Conservation (phyloP, 2,888 invertebrate species). For the Aleiodes leptofemur region DNA sequence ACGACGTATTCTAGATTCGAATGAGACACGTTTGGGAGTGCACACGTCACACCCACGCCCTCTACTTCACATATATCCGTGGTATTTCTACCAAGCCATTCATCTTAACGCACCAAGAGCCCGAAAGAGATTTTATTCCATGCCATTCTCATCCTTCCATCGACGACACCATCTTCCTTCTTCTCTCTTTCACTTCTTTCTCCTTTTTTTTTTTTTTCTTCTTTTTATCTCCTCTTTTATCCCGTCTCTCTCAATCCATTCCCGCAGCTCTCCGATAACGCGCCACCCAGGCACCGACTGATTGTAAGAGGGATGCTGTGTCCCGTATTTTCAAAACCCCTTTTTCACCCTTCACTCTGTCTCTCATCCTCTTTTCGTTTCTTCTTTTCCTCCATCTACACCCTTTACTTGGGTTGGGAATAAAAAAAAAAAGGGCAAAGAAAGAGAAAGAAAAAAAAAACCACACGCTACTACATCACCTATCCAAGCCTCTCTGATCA, state of each 20-base stretch:
- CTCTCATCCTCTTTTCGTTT: constrained; percentile 24
- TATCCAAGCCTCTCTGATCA: constrained; percentile 18
- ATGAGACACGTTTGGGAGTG: constrained; percentile 45
- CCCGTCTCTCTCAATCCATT: constrained; percentile 35
- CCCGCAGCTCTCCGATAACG: constrained; percentile 41
- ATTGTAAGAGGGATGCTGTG: constrained; percentile 46
- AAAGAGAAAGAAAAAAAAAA: neutral
- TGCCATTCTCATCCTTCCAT: constrained; percentile 52
- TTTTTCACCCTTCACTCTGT: constrained; percentile 27
- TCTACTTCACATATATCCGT: constrained; percentile 35
- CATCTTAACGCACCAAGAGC: constrained; percentile 62
- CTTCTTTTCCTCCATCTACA: constrained; percentile 2
- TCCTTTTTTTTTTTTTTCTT: too few relatives aligned
- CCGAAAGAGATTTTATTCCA: constrained; percentile 63
- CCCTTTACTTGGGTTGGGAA: constrained; percentile 1
- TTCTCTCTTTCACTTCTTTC: neutral
- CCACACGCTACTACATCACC: constrained; percentile 1
- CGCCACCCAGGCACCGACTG: constrained; percentile 34
- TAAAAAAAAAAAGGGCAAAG: neutral
- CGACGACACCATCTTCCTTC: constrained; percentile 5
- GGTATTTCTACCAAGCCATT: constrained; percentile 59
- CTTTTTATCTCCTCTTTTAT: constrained; percentile 40
- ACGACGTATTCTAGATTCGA: constrained; percentile 27
- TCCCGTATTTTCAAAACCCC: constrained; percentile 35
- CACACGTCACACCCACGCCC: constrained; percentile 49